Evolutionary conservation across 2,113 vertebrate genomes (phyloP).

Genomic region (Mellivora capensis): DNA sequence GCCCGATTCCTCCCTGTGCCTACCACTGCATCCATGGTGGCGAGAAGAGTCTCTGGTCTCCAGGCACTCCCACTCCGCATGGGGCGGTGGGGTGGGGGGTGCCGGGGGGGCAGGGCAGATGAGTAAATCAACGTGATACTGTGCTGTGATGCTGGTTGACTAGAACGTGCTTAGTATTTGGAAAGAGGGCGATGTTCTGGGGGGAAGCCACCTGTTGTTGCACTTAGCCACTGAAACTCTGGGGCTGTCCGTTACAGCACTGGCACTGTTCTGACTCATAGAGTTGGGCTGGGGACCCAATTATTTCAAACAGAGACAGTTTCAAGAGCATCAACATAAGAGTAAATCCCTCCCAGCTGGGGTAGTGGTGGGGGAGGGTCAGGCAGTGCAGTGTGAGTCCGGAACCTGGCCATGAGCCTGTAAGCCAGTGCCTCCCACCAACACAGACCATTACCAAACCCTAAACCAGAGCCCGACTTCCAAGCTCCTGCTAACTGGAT

Average conservation of each 20-base stretch:
- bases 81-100: not conserved
- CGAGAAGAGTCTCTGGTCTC: not conserved
- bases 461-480: not conserved
- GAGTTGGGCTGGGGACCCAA: accelerated
- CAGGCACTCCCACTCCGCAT: accelerated
- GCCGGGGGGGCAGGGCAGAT: not conserved
- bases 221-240: not conserved
- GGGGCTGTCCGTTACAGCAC: not conserved
- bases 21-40: not conserved
- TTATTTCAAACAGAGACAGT: not conserved
- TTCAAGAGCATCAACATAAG: not conserved
- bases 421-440: not conserved
- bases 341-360: not conserved
- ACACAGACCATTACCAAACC: not conserved
- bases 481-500: no score
- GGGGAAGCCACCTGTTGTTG: not conserved
- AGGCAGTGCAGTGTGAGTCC: not conserved
- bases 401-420: not conserved
- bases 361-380: not conserved
- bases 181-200: not conserved
- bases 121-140: no score
- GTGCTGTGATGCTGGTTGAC: accelerated
- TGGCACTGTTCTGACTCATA: not conserved
- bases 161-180: not conserved
- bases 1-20: not conserved